Conservation (phyloP, 2,888 invertebrate genomes). For the Idaea biselata region DNA sequence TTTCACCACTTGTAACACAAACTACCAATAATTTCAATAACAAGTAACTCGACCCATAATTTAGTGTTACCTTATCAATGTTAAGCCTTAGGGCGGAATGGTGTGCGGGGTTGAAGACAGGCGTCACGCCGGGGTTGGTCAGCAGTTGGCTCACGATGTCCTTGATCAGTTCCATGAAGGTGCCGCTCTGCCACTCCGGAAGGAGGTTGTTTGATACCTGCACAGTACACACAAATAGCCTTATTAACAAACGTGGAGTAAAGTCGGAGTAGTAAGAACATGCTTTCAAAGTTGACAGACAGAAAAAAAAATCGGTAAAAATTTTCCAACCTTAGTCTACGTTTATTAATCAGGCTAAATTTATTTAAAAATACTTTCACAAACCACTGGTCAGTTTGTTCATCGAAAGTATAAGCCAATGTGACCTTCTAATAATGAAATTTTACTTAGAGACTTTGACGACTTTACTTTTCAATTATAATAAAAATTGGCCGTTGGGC, state of each 20-base stretch:
- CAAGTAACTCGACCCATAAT: neutral
- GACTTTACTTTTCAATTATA: too few species aligned
- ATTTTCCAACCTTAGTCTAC: too few species aligned
- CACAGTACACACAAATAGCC: neutral
- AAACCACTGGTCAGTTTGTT: too few species aligned
- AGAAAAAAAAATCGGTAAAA: neutral
- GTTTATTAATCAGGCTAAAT: too few species aligned
- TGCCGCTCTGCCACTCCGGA: conserved; percentile 87
- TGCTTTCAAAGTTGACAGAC: neutral
- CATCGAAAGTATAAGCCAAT: too few species aligned
- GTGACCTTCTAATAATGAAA: too few species aligned
- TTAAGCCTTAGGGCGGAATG: conserved; percentile 62
- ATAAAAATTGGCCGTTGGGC: too few species aligned
- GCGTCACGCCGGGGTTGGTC: conserved; percentile 87
- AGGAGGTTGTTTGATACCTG: conserved; percentile 89
- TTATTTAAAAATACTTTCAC: too few species aligned
- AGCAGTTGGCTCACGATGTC: conserved; percentile 92
- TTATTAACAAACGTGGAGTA: neutral
- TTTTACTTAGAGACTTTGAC: too few species aligned
- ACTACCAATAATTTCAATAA: neutral
- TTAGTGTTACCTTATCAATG: conserved; percentile 61
- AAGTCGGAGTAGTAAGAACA: neutral
- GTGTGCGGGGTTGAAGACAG: conserved; percentile 74
- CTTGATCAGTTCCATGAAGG: conserved; percentile 91
- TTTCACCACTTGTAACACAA: too few species aligned